Conservation (phyloP, 1,140 invertebrate species). For the Homalodisca vitripennis region DNA sequence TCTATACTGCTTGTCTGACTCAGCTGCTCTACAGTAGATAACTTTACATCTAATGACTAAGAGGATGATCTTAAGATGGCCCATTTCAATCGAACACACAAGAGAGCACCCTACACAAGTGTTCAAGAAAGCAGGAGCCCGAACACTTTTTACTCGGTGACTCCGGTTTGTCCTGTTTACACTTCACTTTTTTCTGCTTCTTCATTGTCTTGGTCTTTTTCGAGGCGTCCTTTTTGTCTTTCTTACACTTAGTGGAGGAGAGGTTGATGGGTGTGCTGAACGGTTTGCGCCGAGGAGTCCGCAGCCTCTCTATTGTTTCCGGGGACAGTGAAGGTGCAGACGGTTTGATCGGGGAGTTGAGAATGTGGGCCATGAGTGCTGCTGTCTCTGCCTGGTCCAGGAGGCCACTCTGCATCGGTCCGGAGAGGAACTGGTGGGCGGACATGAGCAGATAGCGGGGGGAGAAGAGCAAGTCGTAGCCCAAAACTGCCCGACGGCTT, state of each 20-base stretch:
- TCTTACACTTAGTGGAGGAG: conserved; percentile 23
- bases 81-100: conserved; percentile 50
- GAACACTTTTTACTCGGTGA: conserved; percentile 49
- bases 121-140: conserved; percentile 49
- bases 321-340: conserved; percentile 29
- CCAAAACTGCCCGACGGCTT: conserved; percentile 61
- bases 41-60: neutral
- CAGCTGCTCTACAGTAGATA: too few relatives aligned
- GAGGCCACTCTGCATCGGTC: conserved; percentile 48
- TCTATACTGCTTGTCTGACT: too few relatives aligned
- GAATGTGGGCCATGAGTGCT: conserved; percentile 40
- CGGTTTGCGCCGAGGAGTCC: conserved; percentile 8
- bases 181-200: conserved; percentile 44
- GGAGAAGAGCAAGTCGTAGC: conserved; percentile 60
- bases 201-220: conserved; percentile 35
- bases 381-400: conserved; percentile 47
- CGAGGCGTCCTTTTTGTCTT: conserved; percentile 35
- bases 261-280: conserved; percentile 17
- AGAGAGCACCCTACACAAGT: conserved; percentile 48
- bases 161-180: conserved; percentile 29
- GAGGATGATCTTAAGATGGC: neutral
- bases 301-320: conserved; percentile 27
- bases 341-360: conserved; percentile 27
- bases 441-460: conserved; percentile 65
- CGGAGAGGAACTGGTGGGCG: conserved; percentile 57